Evolutionary conservation across 2,113 vertebrate species (phyloP).

Genomic region (Montifringilla adamsi): DNA sequence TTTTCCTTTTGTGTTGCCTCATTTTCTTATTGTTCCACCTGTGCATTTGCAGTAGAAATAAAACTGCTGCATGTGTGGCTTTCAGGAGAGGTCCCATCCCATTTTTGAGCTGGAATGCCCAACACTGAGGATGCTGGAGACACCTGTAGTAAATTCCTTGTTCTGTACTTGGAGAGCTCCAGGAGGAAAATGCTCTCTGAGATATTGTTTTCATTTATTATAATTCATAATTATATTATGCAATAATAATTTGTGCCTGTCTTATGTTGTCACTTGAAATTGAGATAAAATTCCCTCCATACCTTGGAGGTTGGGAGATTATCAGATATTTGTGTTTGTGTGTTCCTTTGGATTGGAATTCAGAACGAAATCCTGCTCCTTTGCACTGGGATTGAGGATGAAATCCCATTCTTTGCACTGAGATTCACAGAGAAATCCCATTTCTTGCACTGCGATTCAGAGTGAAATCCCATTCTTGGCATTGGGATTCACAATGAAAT

Average conservation of each 20-base stretch:
- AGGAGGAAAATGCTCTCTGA: not conserved
- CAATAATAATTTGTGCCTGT: not conserved
- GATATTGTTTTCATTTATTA: not conserved
- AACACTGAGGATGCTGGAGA: not conserved
- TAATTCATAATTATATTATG: not conserved
- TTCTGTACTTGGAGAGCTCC: not conserved
- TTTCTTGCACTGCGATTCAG: not conserved
- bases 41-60: not conserved
- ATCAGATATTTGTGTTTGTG: not conserved
- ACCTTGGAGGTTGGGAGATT: not conserved
- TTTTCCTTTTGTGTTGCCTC: not conserved
- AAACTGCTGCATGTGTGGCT: rapidly evolving
- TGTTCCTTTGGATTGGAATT: not conserved
- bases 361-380: rapidly evolving
- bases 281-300: not conserved
- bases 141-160: not conserved
- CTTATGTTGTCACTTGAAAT: not conserved
- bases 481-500: too few relatives aligned
- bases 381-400: rapidly evolving
- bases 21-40: not conserved
- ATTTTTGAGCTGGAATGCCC: not conserved
- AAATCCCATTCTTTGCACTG: not conserved
- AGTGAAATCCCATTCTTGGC: too few relatives aligned
- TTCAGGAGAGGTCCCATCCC: not conserved
- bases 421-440: not conserved